phyloP scores from a whole-genome alignment of 2,888 invertebrate species.

The Nebria salina region DNA sequence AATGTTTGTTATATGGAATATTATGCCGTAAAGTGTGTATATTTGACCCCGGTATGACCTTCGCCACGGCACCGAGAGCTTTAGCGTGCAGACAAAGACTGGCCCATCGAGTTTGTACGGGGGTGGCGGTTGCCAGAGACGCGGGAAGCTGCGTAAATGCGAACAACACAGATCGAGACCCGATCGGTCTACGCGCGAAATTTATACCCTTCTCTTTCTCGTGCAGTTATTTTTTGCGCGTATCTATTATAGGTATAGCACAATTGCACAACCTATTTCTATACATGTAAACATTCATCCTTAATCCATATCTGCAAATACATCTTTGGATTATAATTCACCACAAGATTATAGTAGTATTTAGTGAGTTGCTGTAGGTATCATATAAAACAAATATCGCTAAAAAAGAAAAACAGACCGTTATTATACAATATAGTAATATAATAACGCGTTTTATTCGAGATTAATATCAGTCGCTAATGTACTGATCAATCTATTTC shows the following conservation, averaged over 20 bases:
- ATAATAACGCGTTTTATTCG: too few relatives aligned
- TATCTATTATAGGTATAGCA: neutral
- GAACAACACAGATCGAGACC: slow-evolving; percentile 49
- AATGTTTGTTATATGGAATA: neutral
- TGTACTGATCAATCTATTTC: too few relatives aligned
- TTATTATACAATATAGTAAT: too few relatives aligned
- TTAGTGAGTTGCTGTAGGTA: too few relatives aligned
- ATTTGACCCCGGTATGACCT: slow-evolving; percentile 33
- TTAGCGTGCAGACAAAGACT: slow-evolving; percentile 43
- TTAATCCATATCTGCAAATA: too few relatives aligned
- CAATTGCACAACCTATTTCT: neutral
- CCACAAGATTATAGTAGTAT: too few relatives aligned
- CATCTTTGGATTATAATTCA: too few relatives aligned
- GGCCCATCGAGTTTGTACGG: slow-evolving; percentile 39
- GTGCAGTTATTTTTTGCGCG: neutral
- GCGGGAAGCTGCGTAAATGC: slow-evolving; percentile 46
- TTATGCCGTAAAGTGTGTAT: slow-evolving; percentile 2
- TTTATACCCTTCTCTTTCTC: neutral
- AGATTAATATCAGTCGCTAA: too few relatives aligned
- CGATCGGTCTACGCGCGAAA: slow-evolving; percentile 24
- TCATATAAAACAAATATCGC: too few relatives aligned
- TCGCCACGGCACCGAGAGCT: slow-evolving; percentile 20
- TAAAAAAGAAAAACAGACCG: too few relatives aligned
- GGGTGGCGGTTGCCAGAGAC: slow-evolving; percentile 45
- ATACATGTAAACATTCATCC: neutral